Evolutionary conservation across 2,888 invertebrate species (phyloP), one percentile per base, ranked within the genome.

Genomic region (Sarcophaga caerulescens): DNA sequence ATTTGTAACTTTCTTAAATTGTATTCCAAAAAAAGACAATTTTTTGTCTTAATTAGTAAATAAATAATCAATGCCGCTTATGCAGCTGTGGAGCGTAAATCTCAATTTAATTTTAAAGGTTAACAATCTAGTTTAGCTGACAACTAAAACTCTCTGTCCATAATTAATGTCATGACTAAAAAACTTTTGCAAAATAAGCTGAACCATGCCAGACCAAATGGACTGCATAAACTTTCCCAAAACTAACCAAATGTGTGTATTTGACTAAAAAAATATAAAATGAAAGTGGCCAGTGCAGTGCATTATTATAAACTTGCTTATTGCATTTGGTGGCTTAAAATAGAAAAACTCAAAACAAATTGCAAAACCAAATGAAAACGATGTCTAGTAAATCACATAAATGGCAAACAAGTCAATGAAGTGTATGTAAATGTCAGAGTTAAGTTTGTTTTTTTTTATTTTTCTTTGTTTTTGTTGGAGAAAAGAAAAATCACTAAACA

Each of bases 361-460:
- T 35, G 2, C 8, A 35, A 35, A 74, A 44, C 69, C 75, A 70
- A 76, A 76, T 65, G 59, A 70, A 71, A 52, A 52, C 4, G 4
- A 35, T 66, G 63, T 3, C 68, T 65, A 66, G 23, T 86, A 81
- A 83, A 86, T 84, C 84, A 78, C 74, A 69, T 59, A 82, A 79
- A 79, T 66, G 73, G 65, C 70, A 70, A 82, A 73, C 79, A 82
- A 87, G 79, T 82, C 82, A 82, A 82, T 84, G 45, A 73, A 87
- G 81, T 76, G 60, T 65, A 81, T 84, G 87, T 77, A 66, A 79
- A 85, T 85, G 87, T 82, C 84, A 82, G 80, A 82, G 84, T 47
- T 84, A 82, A 77, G 76, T 84, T 76, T 59, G 4, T 17, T 14
- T 14, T 57, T 52, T 52, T 52, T 52, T 8, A n/a, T n/a, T n/a